These are phyloP conservation scores for Orussus abietinus DNA, from an alignment of 1,140 invertebrate species.

Conservation along the genomic window DNA sequence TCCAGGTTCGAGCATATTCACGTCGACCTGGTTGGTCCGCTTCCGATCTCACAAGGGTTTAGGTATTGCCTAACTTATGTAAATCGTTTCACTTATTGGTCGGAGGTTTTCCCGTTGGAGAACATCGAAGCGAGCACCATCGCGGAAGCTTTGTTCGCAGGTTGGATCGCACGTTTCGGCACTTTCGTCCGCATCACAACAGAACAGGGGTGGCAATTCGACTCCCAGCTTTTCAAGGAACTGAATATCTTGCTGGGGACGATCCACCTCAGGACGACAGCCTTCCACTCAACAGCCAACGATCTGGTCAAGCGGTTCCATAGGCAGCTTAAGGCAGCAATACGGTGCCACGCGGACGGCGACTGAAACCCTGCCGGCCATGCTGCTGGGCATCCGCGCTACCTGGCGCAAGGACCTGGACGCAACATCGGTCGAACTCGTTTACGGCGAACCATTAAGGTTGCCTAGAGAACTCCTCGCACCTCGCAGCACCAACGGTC, in stretches of 20 bases:
- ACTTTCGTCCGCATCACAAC: conserved; percentile 27
- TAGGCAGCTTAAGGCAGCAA: conserved; percentile 12
- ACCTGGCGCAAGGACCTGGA: conserved; percentile 29
- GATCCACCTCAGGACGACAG: conserved; percentile 24
- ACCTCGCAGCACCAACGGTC: not conserved
- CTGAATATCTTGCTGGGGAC: conserved; percentile 25
- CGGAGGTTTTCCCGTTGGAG: conserved; percentile 26
- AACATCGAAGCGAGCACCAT: conserved; percentile 24
- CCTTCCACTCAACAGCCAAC: conserved; percentile 31
- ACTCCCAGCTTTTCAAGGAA: conserved; percentile 28
- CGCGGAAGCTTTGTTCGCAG: conserved; percentile 17
- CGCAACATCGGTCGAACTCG: conserved; percentile 32
- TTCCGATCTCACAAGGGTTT: conserved; percentile 9
- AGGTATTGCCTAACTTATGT: conserved; percentile 28
- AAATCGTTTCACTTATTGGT: conserved; percentile 26
- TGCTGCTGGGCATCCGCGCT: conserved; percentile 34
- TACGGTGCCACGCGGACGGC: conserved; percentile 8
- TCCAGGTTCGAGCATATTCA: conserved; percentile 29
- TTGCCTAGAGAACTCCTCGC: conserved; percentile 39
- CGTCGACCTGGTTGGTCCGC: conserved; percentile 18
- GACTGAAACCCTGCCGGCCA: conserved; percentile 31
- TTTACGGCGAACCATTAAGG: conserved; percentile 35
- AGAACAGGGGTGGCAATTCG: conserved; percentile 30
- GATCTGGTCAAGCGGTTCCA: conserved; percentile 17
- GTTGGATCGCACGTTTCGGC: conserved; percentile 33